Percentiles rank a stretch among this genome's conserved stretches.
phyloP scores from a whole-genome alignment of 2,888 invertebrate species.

The Orchesellides sinensis region DNA sequence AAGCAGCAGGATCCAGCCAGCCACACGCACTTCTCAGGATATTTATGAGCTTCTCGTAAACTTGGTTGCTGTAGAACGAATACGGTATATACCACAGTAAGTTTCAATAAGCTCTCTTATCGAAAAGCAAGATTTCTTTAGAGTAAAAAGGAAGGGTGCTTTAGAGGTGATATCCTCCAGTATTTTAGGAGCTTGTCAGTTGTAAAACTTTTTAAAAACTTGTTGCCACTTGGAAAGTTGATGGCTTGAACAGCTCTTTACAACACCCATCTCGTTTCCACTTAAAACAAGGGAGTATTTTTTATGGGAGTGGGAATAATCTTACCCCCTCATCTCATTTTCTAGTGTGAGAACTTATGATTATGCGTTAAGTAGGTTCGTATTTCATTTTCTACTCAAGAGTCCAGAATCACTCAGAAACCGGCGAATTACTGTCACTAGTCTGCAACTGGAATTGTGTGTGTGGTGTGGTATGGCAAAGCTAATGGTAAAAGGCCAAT shows the following conservation, averaged over 20 bases:
- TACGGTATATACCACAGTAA: constrained; percentile 11
- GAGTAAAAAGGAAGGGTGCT: background rate
- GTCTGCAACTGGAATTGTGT: background rate
- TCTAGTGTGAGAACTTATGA: constrained; percentile 1
- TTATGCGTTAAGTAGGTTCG: constrained; percentile 36
- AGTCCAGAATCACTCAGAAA: background rate
- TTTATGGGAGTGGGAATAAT: background rate
- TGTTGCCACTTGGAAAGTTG: constrained; percentile 40
- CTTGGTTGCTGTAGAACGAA: background rate
- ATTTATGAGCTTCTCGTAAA: constrained; percentile 49
- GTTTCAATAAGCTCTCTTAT: constrained; percentile 58
- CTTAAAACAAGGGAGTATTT: background rate
- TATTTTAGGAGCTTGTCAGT: constrained; percentile 25
- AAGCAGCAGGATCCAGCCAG: background rate
- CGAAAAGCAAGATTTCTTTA: constrained; percentile 9
- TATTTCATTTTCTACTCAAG: constrained; percentile 41
- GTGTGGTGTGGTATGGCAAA: background rate
- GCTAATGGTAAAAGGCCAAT: background rate
- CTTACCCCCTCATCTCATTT: constrained; percentile 14
- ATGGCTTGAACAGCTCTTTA: background rate
- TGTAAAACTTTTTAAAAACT: constrained; percentile 41
- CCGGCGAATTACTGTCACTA: background rate
- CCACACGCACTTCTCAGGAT: constrained; percentile 24
- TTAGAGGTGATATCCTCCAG: background rate
- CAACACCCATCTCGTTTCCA: background rate